Conservation (phyloP, 2,888 invertebrate species). For the Temnothorax unifasciatus region DNA sequence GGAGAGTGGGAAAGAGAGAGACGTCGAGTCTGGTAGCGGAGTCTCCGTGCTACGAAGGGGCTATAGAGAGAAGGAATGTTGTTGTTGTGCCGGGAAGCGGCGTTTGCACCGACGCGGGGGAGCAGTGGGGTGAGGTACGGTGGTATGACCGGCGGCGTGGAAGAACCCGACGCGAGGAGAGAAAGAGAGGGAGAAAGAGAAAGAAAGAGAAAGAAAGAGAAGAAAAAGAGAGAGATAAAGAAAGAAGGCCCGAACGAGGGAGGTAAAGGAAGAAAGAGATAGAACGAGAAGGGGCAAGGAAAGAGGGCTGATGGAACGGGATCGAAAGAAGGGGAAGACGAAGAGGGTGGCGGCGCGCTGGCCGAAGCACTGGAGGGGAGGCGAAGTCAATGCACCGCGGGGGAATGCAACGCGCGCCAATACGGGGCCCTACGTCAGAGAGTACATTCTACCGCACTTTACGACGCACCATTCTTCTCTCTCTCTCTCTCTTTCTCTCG, state of each 20-base stretch:
- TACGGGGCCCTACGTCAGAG: conserved; percentile 80
- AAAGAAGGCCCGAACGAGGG: conserved; percentile 45
- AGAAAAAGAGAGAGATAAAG: conserved; percentile 41
- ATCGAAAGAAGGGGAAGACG: conserved; percentile 54
- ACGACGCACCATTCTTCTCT: conserved; percentile 66
- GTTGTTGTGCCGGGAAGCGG: conserved; percentile 84
- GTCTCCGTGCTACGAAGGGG: conserved; percentile 80
- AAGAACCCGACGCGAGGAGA: conserved; percentile 55
- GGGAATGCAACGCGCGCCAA: conserved; percentile 84
- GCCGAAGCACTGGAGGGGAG: conserved; percentile 71
- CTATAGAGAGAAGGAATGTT: conserved; percentile 84
- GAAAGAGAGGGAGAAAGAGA: conserved; percentile 40
- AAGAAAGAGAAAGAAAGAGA: conserved; percentile 35
- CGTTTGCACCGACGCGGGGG: conserved; percentile 77
- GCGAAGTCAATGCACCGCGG: conserved; percentile 85
- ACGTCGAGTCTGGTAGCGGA: conserved; percentile 76
- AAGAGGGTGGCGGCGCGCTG: conserved; percentile 64
- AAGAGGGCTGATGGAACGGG: conserved; percentile 38
- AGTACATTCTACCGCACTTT: conserved; percentile 81
- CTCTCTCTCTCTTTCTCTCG: conserved; percentile 11
- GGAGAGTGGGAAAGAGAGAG: conserved; percentile 58
- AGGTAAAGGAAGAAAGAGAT: conserved; percentile 41
- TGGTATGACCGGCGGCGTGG: conserved; percentile 68
- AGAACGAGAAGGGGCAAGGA: conserved; percentile 51
- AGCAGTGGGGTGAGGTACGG: conserved; percentile 75